phyloP scores from a whole-genome alignment of 2,888 invertebrate genomes.

The Napeogenes inachia region DNA sequence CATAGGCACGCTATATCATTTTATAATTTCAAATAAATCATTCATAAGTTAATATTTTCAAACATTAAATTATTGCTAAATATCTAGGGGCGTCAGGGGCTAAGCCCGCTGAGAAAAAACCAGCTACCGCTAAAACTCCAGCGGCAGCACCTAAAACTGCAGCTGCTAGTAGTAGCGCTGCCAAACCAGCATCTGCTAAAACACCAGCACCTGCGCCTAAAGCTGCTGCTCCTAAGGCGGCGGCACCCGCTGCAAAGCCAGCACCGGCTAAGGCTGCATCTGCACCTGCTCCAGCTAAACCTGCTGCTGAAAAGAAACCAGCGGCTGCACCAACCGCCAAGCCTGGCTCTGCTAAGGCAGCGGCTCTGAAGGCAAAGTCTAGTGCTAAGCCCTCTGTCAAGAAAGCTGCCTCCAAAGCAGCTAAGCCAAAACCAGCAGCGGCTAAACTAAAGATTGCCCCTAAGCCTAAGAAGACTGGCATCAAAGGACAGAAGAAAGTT shows the following conservation, averaged over 20 bases:
- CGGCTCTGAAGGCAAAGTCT: constrained; percentile 69
- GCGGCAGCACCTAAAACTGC: constrained; percentile 68
- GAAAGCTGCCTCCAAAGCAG: constrained; percentile 68
- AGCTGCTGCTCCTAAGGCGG: constrained; percentile 64
- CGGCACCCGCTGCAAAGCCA: constrained; percentile 71
- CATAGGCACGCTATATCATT: background rate
- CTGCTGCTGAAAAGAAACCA: constrained; percentile 60
- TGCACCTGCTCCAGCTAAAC: constrained; percentile 42
- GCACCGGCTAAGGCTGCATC: constrained; percentile 66
- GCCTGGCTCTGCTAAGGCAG: constrained; percentile 74
- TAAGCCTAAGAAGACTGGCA: constrained; percentile 76
- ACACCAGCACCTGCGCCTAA: constrained; percentile 64
- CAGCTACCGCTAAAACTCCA: constrained; percentile 63
- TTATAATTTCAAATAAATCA: too few species aligned
- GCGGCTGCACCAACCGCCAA: constrained; percentile 64
- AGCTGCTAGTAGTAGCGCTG: constrained; percentile 42
- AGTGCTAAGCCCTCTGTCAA: constrained; percentile 73
- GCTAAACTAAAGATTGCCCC: constrained; percentile 73
- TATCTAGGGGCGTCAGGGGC: constrained; percentile 57
- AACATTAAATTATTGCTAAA: too few species aligned
- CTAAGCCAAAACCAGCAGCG: constrained; percentile 72
- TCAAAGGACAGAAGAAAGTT: constrained; percentile 75
- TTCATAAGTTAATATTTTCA: too few species aligned
- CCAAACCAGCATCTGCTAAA: constrained; percentile 61
- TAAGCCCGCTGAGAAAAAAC: constrained; percentile 70